Evolutionary conservation across 2,797 vertebrate species (phyloP).

Genomic region (Poecilia picta): DNA sequence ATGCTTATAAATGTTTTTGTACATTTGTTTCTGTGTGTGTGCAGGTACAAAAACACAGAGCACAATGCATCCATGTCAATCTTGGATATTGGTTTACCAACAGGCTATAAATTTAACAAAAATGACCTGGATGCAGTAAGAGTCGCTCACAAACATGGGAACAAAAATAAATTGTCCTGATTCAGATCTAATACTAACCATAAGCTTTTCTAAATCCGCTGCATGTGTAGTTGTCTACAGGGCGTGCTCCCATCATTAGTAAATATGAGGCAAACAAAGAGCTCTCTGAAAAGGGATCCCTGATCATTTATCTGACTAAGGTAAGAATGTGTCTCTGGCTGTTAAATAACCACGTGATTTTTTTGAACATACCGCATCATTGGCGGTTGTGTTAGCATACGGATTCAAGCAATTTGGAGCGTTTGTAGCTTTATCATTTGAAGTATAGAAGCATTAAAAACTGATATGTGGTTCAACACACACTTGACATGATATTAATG

Average conservation of each 20-base stretch:
- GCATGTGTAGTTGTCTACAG: conserved; percentile 70
- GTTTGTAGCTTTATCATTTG: background rate
- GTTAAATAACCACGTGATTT: background rate
- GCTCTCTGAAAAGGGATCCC: conserved; percentile 78
- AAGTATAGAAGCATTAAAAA: background rate
- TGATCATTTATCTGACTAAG: conserved; percentile 87
- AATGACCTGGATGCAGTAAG: conserved; percentile 82
- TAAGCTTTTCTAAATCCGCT: background rate
- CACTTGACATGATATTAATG: background rate
- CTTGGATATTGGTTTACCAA: conserved; percentile 86
- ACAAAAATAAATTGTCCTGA: background rate
- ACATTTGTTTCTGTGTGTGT: background rate
- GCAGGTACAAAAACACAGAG: conserved; percentile 61
- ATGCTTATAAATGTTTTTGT: background rate
- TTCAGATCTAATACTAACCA: background rate
- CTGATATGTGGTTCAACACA: background rate
- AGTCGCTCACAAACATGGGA: background rate
- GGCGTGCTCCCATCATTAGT: conserved; percentile 78
- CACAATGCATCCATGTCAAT: conserved; percentile 83
- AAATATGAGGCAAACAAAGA: conserved; percentile 72
- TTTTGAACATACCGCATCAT: background rate
- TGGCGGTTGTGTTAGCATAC: background rate
- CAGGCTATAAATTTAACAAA: conserved; percentile 80
- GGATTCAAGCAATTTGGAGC: background rate
- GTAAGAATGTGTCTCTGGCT: conserved; percentile 55